Base-by-base conservation (phyloP, 1,140 invertebrate genomes). In the Drosophila kikkawai region DNA sequence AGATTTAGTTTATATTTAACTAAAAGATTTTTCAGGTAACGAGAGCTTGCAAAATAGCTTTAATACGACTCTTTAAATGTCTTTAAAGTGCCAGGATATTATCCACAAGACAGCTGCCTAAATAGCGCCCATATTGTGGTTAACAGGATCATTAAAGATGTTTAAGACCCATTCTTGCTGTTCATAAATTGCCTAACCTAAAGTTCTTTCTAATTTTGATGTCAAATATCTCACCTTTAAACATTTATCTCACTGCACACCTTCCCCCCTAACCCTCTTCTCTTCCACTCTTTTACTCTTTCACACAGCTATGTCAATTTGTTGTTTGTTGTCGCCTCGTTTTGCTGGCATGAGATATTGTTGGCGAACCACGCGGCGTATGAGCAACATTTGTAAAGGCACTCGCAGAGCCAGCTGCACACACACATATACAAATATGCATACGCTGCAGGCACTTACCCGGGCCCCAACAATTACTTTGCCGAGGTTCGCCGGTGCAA, bases 271-370 rank as follows among this genome's bases (percentile, higher is more conserved):
- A 29, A 32, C 19, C n/a, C 8, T 32, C 12, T 4, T 32, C 32
- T 26, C 29, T 47, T 2, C 13, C 12, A 9, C 26, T 19, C 2
- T 32, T 12, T 2, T 37, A 32, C 19, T 44, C 58, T 60, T 67
- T 37, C 17, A 37, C 67, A 44, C 67, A 68, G 67, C 67, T 56
- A 55, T 68, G 67, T 56, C 67, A 70, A 70, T 70, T 70, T 70
- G 67, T 56, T 64, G 67, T 55, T 68, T 68, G 67, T 70, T 68
- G 63, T 56, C 64, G 66, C 48, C 66, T 13, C 39, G 67, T 36
- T 42, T 32, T 29, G 67, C 32, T 47, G 48, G 63, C 47, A 67
- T 5, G 61, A 50, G 48, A 70, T 67, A 53, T 55, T 69, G 45
- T 48, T 51, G 19, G 48, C 48, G 64, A 34, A 55, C 67, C 39